Conservation (phyloP, 2,113 vertebrate species). For the Notarius quadriscutis region DNA sequence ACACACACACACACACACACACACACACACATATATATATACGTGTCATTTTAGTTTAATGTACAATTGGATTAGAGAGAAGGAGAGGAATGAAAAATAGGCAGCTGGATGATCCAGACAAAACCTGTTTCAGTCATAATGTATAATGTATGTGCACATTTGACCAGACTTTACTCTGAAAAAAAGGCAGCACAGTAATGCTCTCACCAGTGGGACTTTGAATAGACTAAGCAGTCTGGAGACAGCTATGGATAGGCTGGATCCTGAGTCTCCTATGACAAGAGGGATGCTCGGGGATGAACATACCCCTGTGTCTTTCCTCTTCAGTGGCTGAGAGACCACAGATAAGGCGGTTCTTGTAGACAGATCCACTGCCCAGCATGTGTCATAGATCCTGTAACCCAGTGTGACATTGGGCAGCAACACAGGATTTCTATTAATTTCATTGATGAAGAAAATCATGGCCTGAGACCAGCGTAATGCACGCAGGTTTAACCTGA, state of each 20-base stretch:
- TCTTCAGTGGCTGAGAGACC: constrained; percentile 57
- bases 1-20: no score
- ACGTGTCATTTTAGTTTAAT: background rate
- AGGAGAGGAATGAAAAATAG: background rate
- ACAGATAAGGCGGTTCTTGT: constrained; percentile 55
- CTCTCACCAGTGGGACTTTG: constrained; percentile 54
- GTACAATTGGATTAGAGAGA: background rate
- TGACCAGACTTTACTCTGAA: no score
- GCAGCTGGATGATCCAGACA: background rate
- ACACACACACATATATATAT: no score
- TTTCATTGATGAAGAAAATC: constrained; percentile 62
- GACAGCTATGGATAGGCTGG: constrained; percentile 59
- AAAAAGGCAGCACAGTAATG: background rate
- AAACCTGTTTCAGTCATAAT: no score
- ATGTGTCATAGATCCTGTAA: constrained; percentile 61
- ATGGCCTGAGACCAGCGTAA: constrained; percentile 63
- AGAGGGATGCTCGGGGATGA: constrained; percentile 50
- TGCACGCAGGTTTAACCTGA: constrained; percentile 59
- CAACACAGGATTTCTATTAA: constrained; percentile 56
- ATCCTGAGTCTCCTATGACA: constrained; percentile 62
- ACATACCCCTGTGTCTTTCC: constrained; percentile 31
- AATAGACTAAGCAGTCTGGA: constrained; percentile 58
- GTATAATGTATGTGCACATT: no score
- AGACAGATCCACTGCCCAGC: constrained; percentile 54
- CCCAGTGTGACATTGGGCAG: constrained; percentile 64